Evolutionary conservation across 2,888 invertebrate genomes (phyloP).

Genomic region (Acanthacorydalis orientalis): DNA sequence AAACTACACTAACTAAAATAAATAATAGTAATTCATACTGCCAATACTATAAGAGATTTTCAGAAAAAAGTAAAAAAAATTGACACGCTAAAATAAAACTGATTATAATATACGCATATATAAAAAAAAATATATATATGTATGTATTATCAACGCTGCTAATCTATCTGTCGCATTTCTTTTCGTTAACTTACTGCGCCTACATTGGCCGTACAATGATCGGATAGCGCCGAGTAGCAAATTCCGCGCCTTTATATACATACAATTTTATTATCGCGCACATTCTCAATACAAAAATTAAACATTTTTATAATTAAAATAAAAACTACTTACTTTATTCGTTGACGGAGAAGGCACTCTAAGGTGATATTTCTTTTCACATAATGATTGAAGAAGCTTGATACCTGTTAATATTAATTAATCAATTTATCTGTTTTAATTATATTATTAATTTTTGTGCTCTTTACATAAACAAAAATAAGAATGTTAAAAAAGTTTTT

Average conservation of each 20-base stretch:
- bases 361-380: slow-evolving; percentile 54
- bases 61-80: not conserved
- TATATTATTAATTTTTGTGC: no score
- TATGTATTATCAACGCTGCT: not conserved
- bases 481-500: no score
- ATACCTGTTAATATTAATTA: slow-evolving; percentile 32
- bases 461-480: no score
- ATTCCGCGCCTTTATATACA: slow-evolving; percentile 4
- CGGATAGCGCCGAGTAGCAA: not conserved
- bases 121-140: not conserved
- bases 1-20: not conserved
- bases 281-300: not conserved
- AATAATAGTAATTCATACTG: not conserved
- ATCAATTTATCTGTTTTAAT: no score
- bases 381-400: slow-evolving; percentile 41
- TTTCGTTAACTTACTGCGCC: slow-evolving; percentile 5
- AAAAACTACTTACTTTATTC: slow-evolving; percentile 36
- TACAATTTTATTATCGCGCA: not conserved
- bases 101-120: not conserved
- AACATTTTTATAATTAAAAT: not conserved
- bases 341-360: slow-evolving; percentile 40
- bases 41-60: not conserved
- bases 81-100: not conserved
- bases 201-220: slow-evolving; percentile 2
- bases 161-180: not conserved